Conservation (phyloP, 2,113 vertebrate species). For the Electrona antarctica region DNA sequence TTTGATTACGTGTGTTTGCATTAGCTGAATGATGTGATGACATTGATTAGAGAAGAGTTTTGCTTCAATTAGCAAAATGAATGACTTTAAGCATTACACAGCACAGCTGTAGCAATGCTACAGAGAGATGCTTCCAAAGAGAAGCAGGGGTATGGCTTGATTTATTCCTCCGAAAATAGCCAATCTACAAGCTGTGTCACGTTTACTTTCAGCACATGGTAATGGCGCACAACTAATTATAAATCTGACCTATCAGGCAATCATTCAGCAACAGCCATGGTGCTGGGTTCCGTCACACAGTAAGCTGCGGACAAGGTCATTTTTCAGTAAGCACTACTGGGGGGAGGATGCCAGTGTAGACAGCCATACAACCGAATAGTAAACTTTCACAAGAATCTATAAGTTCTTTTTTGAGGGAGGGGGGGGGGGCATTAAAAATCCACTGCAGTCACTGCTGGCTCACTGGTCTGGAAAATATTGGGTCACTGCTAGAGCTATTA, state of each 20-base stretch:
- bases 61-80: too few species aligned
- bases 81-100: too few species aligned
- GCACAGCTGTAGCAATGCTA: background rate
- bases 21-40: too few species aligned
- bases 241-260: too few species aligned
- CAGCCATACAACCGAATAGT: slow-evolving; percentile 1
- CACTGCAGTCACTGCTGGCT: slow-evolving; percentile 69
- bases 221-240: too few species aligned
- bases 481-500: slow-evolving; percentile 73
- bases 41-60: too few species aligned
- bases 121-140: background rate
- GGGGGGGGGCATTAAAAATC: slow-evolving; percentile 31
- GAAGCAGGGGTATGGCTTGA: background rate
- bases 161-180: background rate
- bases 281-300: too few species aligned
- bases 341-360: background rate
- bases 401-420: slow-evolving; percentile 19
- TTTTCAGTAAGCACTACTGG: slow-evolving; percentile 4
- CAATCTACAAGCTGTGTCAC: too few species aligned
- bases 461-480: slow-evolving; percentile 73
- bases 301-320: background rate
- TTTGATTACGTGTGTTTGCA: too few species aligned
- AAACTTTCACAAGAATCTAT: slow-evolving; percentile 41
- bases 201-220: too few species aligned
- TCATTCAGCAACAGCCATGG: too few species aligned